Conservation (phyloP, 1,140 invertebrate species). For the Drosophila subobscura region DNA sequence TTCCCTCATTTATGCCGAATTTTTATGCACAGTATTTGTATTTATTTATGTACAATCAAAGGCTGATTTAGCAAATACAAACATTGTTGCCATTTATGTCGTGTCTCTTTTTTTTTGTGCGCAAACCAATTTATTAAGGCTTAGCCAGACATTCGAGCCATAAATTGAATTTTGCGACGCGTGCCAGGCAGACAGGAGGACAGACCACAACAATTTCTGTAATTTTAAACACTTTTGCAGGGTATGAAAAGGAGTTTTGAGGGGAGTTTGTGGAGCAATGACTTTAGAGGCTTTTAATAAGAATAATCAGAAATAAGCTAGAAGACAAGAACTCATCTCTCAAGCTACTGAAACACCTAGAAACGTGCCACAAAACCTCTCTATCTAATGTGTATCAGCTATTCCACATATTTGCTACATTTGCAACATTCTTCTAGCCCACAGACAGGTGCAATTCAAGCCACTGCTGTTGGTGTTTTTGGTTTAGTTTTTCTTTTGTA, state of each 20-base stretch:
- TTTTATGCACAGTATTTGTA: constrained; percentile 27
- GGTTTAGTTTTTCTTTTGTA: constrained; percentile 27
- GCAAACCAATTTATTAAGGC: constrained; percentile 48
- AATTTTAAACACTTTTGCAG: constrained; percentile 12
- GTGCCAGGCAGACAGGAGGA: constrained; percentile 19
- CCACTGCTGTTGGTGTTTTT: constrained; percentile 16
- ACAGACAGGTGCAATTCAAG: constrained; percentile 64
- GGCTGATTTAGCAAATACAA: constrained; percentile 32
- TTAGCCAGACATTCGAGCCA: constrained; percentile 41
- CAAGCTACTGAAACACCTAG: too few species aligned
- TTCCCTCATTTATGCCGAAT: constrained; percentile 27
- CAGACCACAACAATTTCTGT: constrained; percentile 24
- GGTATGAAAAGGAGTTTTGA: constrained; percentile 11
- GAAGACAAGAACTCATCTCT: too few species aligned
- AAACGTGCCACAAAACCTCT: neutral
- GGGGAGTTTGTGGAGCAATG: too few species aligned
- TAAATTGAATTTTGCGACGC: constrained; percentile 50
- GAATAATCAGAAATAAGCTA: neutral
- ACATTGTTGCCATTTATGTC: constrained; percentile 34
- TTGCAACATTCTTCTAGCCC: constrained; percentile 44
- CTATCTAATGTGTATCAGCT: constrained; percentile 15
- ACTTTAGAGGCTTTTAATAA: neutral
- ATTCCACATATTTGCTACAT: constrained; percentile 2
- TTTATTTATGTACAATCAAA: constrained; percentile 43
- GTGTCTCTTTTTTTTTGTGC: constrained; percentile 9